phyloP scores from a whole-genome alignment of 1,140 invertebrate genomes.

The Brachionus manjavacas region DNA sequence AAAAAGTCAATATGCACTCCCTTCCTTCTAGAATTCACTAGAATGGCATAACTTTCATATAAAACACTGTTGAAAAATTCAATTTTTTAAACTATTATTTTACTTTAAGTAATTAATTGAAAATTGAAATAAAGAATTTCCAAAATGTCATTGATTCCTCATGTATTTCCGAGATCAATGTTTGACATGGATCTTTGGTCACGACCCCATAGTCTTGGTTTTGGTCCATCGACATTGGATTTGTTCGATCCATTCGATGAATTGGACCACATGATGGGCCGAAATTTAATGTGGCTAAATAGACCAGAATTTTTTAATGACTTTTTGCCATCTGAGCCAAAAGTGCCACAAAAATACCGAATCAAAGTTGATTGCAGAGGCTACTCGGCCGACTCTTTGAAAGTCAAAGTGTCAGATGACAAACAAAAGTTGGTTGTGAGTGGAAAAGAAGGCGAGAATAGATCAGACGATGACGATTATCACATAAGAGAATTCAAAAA shows the following conservation, averaged over 20 bases:
- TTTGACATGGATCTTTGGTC: conserved; percentile 31
- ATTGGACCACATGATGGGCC: background rate
- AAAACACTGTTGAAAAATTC: background rate
- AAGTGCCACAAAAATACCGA: background rate
- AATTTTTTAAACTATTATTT: background rate
- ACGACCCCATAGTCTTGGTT: background rate
- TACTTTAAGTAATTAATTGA: no score
- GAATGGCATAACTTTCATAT: background rate
- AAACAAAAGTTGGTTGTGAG: background rate
- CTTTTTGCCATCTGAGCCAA: background rate
- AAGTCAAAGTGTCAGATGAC: background rate
- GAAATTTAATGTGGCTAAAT: background rate
- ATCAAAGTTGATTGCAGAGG: conserved; percentile 7
- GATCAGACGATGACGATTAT: background rate
- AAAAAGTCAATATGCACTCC: background rate
- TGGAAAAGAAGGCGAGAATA: conserved; percentile 1
- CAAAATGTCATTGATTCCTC: conserved; percentile 21
- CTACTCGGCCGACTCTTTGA: background rate
- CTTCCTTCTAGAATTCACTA: background rate
- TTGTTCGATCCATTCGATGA: conserved; percentile 27
- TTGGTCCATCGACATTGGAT: conserved; percentile 2
- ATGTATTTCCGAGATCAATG: conserved; percentile 1
- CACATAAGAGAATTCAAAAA: conserved; percentile 11
- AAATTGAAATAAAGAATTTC: background rate
- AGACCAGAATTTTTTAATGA: background rate